Evolutionary conservation across 2,797 vertebrate species (phyloP).

Genomic region (Tauraco hartlaubi): DNA sequence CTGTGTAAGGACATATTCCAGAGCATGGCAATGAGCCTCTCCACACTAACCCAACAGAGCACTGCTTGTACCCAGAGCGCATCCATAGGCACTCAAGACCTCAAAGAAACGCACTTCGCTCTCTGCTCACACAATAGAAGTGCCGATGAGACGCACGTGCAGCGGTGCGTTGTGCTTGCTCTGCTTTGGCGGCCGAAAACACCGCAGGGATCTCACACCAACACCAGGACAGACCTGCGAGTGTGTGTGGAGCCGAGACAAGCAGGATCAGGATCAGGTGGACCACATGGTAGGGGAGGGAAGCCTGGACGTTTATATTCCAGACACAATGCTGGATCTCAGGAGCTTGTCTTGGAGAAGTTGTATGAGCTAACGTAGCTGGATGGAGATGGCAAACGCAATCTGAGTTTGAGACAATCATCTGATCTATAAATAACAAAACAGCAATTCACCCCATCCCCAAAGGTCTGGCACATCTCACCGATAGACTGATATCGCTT

Average conservation of each 20-base stretch:
- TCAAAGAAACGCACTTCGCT: fast-evolving
- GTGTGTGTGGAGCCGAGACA: fast-evolving
- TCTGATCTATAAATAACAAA: neutral
- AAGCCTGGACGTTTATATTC: neutral
- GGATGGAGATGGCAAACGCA: neutral
- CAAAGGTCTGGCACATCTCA: neutral
- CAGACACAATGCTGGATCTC: neutral
- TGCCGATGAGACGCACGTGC: fast-evolving
- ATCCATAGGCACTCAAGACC: neutral
- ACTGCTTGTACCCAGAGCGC: neutral
- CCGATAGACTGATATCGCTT: neutral
- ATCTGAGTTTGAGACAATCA: neutral
- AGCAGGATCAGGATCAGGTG: fast-evolving
- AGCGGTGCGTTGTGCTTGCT: neutral
- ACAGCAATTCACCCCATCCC: neutral
- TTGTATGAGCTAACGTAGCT: neutral
- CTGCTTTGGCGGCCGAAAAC: fast-evolving
- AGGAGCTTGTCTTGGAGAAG: neutral
- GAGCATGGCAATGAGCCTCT: neutral
- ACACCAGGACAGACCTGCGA: neutral
- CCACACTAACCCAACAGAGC: neutral
- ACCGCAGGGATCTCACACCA: neutral
- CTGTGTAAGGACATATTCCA: fast-evolving
- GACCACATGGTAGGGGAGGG: fast-evolving
- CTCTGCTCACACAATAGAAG: neutral